Base-by-base conservation (phyloP, 1,140 invertebrate genomes). In the Cyphomyrmex costatus region DNA sequence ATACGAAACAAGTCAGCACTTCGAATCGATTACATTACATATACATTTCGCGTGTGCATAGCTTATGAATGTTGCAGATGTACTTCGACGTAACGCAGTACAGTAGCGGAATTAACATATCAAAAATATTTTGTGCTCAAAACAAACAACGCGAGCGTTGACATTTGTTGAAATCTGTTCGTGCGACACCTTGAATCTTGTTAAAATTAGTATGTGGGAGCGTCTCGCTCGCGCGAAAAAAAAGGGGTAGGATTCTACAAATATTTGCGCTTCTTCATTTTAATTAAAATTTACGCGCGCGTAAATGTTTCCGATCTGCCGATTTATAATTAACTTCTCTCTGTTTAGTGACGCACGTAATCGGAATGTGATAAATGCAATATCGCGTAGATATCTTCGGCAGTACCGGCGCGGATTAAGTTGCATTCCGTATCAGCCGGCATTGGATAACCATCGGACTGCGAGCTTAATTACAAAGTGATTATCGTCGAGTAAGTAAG, bases 201-300 rank as follows among this genome's bases (percentile, higher is more conserved):
- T 83, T 83, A 83, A 83, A 82, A 83, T 83, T 83, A 83, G 56
- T 74, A 73, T 21, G 36, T 21, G 24, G 56, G 19, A 46, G 30
- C 79, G 27, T 58, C 60, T 56, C 65, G 30, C 27, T 2, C 49
- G 14, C 27, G 33, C 0, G 19, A 42, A 42, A 86, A 88, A 86
- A 84, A 33, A 6, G 21, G 2, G 58, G 27, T 10, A 10, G 68
- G 68, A 80, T 60, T 30, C 77, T 42, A 58, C 73, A 89, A 89
- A 89, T 89, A 86, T 89, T 89, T 89, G 79, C 76, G 88, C 86
- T 86, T 86, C 80, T 89, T 86, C 71, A 58, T 89, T 89, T 89
- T 89, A 89, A 89, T 89, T 88, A 86, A 65, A 89, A 89, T 86
- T 73, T 85, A 83, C 76, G 85, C 58, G 30, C 53, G 71, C 46